These are phyloP conservation scores for Phymorhynchus buccinoides DNA, from an alignment of 1,140 invertebrate genomes.

Conservation along the genomic window DNA sequence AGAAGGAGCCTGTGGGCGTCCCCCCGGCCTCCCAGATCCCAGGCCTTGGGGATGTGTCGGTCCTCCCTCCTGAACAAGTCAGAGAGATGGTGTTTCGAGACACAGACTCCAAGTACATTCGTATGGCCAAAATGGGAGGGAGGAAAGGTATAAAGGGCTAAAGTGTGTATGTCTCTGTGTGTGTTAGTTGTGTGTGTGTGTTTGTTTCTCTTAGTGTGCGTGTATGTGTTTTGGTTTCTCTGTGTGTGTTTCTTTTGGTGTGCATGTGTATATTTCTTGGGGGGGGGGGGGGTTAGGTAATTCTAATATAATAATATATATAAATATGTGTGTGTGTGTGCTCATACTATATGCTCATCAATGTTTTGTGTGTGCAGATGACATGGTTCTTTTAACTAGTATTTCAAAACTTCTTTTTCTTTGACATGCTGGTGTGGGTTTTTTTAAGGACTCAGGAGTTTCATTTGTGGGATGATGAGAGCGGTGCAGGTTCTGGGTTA, in stretches of 20 bases:
- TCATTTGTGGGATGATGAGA: too few relatives aligned
- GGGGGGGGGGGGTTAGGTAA: neutral
- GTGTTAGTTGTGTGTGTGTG: slow-evolving; percentile 7
- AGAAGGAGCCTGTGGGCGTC: slow-evolving; percentile 51
- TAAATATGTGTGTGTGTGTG: neutral
- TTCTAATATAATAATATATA: neutral
- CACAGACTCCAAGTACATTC: slow-evolving; percentile 69
- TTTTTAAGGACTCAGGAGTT: too few relatives aligned
- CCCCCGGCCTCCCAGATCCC: slow-evolving; percentile 68
- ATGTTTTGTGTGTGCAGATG: too few relatives aligned
- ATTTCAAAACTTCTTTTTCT: too few relatives aligned
- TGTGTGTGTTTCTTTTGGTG: neutral
- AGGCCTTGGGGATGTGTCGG: slow-evolving; percentile 58
- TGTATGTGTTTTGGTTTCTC: neutral
- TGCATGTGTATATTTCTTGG: neutral
- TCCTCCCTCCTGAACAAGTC: slow-evolving; percentile 46
- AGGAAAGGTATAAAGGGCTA: slow-evolving; percentile 60
- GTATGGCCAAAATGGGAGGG: slow-evolving; percentile 69
- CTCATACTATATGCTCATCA: too few relatives aligned
- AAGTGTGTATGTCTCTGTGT: neutral
- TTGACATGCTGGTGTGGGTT: too few relatives aligned
- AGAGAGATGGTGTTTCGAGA: slow-evolving; percentile 60
- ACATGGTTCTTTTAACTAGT: too few relatives aligned
- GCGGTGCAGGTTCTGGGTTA: too few relatives aligned
- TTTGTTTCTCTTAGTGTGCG: neutral